Base-by-base conservation (phyloP, 2,797 vertebrate genomes). In the Eptatretus atami region DNA sequence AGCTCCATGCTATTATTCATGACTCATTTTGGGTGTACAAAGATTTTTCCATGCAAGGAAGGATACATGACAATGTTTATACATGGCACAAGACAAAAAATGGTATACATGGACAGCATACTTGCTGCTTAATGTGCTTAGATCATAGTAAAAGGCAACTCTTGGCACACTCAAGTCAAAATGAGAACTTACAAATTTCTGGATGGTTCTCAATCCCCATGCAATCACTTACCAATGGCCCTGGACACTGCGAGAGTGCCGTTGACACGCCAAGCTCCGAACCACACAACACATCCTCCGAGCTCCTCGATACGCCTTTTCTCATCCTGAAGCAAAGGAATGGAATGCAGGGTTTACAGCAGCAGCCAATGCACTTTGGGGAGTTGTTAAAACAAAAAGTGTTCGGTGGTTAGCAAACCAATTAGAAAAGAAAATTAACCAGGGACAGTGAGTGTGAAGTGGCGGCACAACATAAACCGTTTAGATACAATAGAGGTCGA, bases 211-310 rank as follows among this genome's bases (percentile, higher is more conserved):
- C 31, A 8, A 44, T 44, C 4, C 31, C 31, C 31, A 8, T 44
- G 31, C 31, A 44, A 4, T 44, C 66, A 65, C 81, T 82, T 69
- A 95, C 90, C 90, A 6, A 96, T 90, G 15, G 90, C 88, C 73
- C 90, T 80, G 69, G 90, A 96, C 61, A 96, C 88, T 2, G 87
- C 86, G 54, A 95, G 78, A 25, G 86, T 92, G 15, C 88, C 87
- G 31, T 96, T 96, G 65, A 96, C 90, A 15, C 90, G 68, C 90
- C 90, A 96, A 72, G 86, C 94, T 63, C 90, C 90, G 80, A 84
- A 80, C 69, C 83, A 82, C 11, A 82, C 81, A 54, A 96, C 76
- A 19, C 84, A 94, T 64, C 90, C 90, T 0, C 88, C 90, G 44
- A 96, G 75, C 1, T 79, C 76, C 70, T 95, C 85, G 25, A 96